These are phyloP conservation scores for Eupithecia tripunctaria DNA, from an alignment of 2,888 invertebrate genomes.

Conservation along the genomic window DNA sequence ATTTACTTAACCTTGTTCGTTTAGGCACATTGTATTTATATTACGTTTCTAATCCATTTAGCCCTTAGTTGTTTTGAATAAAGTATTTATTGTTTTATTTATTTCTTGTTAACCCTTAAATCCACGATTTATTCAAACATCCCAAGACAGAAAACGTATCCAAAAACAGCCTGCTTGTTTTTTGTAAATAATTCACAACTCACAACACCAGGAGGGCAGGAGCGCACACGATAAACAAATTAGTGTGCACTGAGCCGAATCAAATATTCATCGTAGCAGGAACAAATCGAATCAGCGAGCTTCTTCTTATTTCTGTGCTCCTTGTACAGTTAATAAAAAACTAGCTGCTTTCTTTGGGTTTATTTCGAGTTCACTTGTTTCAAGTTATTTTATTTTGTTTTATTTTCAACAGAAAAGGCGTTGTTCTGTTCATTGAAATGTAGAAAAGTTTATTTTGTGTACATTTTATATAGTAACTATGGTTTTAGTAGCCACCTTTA, in stretches of 20 bases:
- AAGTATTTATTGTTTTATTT: too few relatives aligned
- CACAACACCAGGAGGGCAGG: conserved; percentile 68
- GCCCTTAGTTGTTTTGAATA: too few relatives aligned
- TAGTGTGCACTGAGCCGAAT: conserved; percentile 82
- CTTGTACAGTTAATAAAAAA: conserved; percentile 71
- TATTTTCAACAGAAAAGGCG: not conserved
- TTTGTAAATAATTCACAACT: conserved; percentile 64
- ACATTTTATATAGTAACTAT: not conserved
- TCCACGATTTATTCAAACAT: not conserved
- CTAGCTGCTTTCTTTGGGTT: conserved; percentile 45
- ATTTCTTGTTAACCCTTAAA: not conserved
- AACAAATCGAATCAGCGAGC: conserved; percentile 83
- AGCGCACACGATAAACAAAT: conserved; percentile 80
- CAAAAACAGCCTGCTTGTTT: conserved; percentile 32
- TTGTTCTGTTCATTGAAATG: not conserved
- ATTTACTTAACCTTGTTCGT: too few relatives aligned
- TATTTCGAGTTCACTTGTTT: conserved; percentile 24
- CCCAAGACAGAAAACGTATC: not conserved
- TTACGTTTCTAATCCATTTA: too few relatives aligned
- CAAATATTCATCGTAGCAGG: conserved; percentile 83
- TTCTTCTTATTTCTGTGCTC: conserved; percentile 70
- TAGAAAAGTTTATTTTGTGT: not conserved
- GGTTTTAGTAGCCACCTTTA: not conserved
- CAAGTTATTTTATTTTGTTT: conserved; percentile 6
- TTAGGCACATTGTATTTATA: too few relatives aligned